Base-by-base conservation (phyloP, 2,888 invertebrate species). In the Anaspis maculata region DNA sequence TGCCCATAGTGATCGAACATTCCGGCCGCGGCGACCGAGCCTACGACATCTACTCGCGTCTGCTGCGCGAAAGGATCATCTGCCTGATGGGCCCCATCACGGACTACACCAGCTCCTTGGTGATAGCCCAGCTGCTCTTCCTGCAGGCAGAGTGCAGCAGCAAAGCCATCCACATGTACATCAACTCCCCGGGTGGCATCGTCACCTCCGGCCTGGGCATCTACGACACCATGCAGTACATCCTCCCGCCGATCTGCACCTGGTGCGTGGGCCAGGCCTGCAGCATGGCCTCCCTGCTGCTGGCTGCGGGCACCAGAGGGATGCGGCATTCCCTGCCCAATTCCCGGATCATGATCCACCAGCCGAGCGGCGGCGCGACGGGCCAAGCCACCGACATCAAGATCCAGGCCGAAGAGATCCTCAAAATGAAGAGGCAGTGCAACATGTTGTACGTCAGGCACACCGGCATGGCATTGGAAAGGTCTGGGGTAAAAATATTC, bases 221-320 rank as follows among this genome's bases (percentile, higher is more conserved):
- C 53, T 98, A 97, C 55, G 97, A 97, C 59, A 97, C 97, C 15
- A 98, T 97, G 95, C 96, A 97, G 68, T 96, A 96, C 56, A 86
- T 97, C 22, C 77, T 86, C 40, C 92, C 95, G 0, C 95, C 95
- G 0, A 83, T 97, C 11, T 83, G 91, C 3, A 97, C 96, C 0
- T 97, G 96, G 76, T 85, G 85, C 51, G 83, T 86, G 1, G 96
- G 96, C 1, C 95, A 95, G 66, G 96, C 95, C 0, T 88, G 89
- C 56, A 92, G 91, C 46, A 96, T 97, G 96, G 97, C 90, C 1
- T 92, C 94, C 11, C 69, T 98, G 27, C 69, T 97, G 3, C 66
- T 97, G 39, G 80, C 89, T 5, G 88, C 95, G 12, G 97, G 97
- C 32, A 78, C 83, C 3, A 76, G 70, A 51, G 91, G 92, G 4